Evolutionary conservation across 2,888 invertebrate species (phyloP), one percentile per base, ranked within the genome.

Genomic region (Apamea monoglypha): DNA sequence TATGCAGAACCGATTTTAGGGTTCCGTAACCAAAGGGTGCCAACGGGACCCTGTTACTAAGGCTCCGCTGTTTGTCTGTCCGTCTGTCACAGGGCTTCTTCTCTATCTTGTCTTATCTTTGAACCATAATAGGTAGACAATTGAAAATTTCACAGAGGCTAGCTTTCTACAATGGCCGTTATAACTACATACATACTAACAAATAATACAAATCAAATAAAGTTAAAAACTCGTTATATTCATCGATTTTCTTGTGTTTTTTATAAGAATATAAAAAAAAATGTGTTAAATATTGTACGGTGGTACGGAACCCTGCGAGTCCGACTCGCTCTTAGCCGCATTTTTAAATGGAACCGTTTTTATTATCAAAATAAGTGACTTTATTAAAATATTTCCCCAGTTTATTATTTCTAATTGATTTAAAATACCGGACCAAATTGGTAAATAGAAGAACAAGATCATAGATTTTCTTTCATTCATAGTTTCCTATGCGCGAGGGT

Each of bases 351-450:
- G n/a, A 16, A 16, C 7, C 10, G 10, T 50, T 72, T 74, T 74
- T n/a, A n/a, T 25, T 12, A 1, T 12, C 7, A 59, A 56, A 77
- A 66, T 21, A 53, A 59, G 18, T n/a, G 47, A 21, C 16, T 79
- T 36, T n/a, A 21, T 40, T 14, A 72, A 14, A 68, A 63, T 63
- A 74, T 67, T 47, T 69, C 18, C 8, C 12, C 2, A 18, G 32
- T 68, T 74, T 73, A 69, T 75, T 70, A 44, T 50, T 32, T 0
- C 25, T 72, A 76, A 85, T 82, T 61, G 76, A 63, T 70, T 61
- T 64, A 64, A 75, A 82, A 74, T 32, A 70, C 80, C 87, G 72
- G 47, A 70, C 2, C 74, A 32, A 83, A 85, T 83, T 59, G 36
- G 1, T 80, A 59, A 82, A 66, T 59, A 47, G 32, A 72, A 29